Evolutionary conservation across 2,888 invertebrate genomes (phyloP), one percentile per base, ranked within the genome.

Genomic region (Caradrina clavipalpis): DNA sequence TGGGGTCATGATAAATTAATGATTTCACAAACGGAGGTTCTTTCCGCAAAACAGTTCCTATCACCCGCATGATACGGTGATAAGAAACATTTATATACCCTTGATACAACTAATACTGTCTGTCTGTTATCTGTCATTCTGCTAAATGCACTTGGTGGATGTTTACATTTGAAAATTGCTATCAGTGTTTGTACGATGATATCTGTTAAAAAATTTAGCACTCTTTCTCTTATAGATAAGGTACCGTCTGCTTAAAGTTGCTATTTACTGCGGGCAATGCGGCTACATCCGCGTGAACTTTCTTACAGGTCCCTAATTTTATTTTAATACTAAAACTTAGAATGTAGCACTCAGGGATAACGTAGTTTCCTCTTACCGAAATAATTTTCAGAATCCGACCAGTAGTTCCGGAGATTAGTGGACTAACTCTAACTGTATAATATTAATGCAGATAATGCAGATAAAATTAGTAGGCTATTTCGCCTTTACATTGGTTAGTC

Each of bases 1-100:
- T 69, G 49, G 68, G 26, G 80, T 63, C 80, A 74, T 51, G 53
- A 31, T 45, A 26, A 66, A 45, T 45, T 47, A 31, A 31, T 58
- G 57, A 68, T 17, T 73, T 51, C 26, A 51, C 50, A 62, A 67
- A 55, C 22, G 26, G 54, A 78, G 76, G 82, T 75, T 71, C 57
- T 80, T 81, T 73, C 73, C 65, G 57, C 66, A 35, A 64, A 72
- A 35, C 39, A 61, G 26, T 69, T 83, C 76, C 71, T 76, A 77
- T 81, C 73, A 17, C 84, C 83, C 78, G 76, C 68, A 83, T 80
- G 80, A 84, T 84, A 55, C 19, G 47, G 22, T 56, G 82, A 82
- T 83, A 83, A 68, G 54, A 60, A 31, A 42, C 62, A 56, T 59
- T 55, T 51, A 59, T 50, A 42, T 50, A 61, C 64, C 71, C 78